A percentile compares a stretch with the other conserved stretches of the same genome.
These are phyloP conservation scores for Ladona fulva DNA, from an alignment of 1,140 invertebrate species.

Conservation along the genomic window DNA sequence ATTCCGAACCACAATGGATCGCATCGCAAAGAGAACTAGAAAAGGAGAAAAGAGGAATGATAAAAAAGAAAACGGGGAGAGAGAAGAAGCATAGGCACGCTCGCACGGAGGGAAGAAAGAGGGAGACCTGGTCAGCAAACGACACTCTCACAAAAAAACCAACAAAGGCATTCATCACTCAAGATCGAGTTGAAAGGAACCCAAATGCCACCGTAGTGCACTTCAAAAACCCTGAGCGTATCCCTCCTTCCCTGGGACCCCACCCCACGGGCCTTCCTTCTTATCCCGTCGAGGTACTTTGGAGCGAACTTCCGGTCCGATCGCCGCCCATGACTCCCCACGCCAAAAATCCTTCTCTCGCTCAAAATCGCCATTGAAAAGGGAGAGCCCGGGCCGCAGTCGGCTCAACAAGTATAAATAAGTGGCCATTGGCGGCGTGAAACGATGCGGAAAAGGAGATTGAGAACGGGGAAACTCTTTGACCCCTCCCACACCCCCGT, in stretches of 20 bases:
- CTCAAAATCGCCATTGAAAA: background rate
- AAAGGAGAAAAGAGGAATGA: background rate
- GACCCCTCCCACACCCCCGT: no score
- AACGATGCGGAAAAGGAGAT: background rate
- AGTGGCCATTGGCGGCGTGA: background rate
- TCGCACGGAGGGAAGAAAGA: background rate
- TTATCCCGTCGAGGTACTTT: background rate
- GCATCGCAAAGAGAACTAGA: background rate
- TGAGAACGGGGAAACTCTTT: no score
- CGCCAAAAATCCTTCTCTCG: background rate
- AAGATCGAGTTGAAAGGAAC: background rate
- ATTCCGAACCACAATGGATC: background rate
- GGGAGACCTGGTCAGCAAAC: background rate
- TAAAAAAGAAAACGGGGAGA: background rate
- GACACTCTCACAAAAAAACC: conserved; percentile 6
- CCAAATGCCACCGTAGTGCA: background rate
- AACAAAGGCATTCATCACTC: conserved; percentile 4
- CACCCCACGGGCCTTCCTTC: background rate
- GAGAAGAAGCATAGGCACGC: background rate
- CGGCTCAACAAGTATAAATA: conserved; percentile 1
- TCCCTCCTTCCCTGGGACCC: background rate
- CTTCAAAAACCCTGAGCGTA: background rate
- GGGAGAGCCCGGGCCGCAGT: background rate
- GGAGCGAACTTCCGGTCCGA: background rate
- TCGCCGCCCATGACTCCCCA: background rate